phyloP scores from a whole-genome alignment of 2,797 vertebrate genomes.

The Phataginus tetradactyla region DNA sequence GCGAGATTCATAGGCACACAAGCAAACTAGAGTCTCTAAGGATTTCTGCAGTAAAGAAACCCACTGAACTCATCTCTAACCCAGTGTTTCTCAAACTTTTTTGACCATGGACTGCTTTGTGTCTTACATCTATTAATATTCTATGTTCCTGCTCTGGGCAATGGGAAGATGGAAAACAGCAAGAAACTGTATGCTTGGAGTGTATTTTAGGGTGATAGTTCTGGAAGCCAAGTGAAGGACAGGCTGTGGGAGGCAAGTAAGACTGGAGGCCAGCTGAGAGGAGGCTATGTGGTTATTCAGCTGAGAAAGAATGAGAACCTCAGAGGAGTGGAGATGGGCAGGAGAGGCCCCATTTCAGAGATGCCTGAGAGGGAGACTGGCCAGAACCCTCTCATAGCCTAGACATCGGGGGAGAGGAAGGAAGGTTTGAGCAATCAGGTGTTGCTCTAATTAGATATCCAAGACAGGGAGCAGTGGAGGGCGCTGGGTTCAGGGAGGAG shows the following conservation, averaged over 20 bases:
- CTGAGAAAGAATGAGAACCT: background rate
- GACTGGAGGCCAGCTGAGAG: background rate
- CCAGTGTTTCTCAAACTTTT: background rate
- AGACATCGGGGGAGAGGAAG: background rate
- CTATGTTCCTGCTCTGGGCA: background rate
- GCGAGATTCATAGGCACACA: background rate
- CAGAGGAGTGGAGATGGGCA: fast-evolving
- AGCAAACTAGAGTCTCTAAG: background rate
- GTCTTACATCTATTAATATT: background rate
- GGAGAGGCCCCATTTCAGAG: background rate
- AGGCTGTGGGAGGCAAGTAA: background rate
- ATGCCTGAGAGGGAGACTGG: fast-evolving
- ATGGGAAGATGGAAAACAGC: background rate
- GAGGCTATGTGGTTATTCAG: fast-evolving
- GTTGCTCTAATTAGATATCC: too few species aligned
- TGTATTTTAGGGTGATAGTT: background rate
- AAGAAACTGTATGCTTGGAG: background rate
- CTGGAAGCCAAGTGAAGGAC: background rate
- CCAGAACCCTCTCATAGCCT: background rate
- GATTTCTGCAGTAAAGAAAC: background rate
- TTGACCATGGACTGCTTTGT: background rate
- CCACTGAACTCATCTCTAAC: background rate
- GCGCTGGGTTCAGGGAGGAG: background rate
- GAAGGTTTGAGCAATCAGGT: fast-evolving
- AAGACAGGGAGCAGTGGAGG: background rate